These are phyloP conservation scores for Machimus atricapillus DNA, from an alignment of 2,888 invertebrate genomes.

Conservation along the genomic window DNA sequence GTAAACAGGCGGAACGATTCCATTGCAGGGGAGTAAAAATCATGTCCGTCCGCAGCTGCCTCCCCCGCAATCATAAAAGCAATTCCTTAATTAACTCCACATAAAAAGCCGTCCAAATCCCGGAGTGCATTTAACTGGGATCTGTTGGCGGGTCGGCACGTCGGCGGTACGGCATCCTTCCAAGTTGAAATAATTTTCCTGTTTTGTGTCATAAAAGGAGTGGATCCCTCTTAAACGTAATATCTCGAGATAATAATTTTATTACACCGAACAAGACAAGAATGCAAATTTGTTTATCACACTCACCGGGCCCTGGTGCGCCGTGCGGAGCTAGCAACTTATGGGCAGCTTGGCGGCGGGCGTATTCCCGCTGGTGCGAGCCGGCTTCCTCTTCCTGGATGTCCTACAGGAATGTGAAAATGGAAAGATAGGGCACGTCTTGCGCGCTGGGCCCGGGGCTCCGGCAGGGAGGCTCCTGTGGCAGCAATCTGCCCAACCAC, in stretches of 20 bases:
- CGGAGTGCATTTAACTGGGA: slow-evolving; percentile 40
- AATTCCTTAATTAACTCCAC: slow-evolving; percentile 40
- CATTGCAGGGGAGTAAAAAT: background rate
- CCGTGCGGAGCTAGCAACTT: background rate
- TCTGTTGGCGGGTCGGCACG: background rate
- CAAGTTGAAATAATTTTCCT: slow-evolving; percentile 44
- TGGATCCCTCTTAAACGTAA: slow-evolving; percentile 44
- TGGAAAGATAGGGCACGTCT: slow-evolving; percentile 33
- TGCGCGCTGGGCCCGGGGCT: background rate
- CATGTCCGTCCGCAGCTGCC: background rate
- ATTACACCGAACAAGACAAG: slow-evolving; percentile 45
- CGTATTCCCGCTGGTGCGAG: slow-evolving; percentile 22
- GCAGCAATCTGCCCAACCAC: background rate
- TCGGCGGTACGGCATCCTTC: background rate
- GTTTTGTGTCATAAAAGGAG: slow-evolving; percentile 42
- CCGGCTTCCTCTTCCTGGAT: background rate
- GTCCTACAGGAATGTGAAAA: slow-evolving; percentile 4
- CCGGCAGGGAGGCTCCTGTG: background rate
- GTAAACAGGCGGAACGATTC: background rate
- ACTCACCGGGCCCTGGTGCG: slow-evolving; percentile 33
- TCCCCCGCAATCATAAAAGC: slow-evolving; percentile 18
- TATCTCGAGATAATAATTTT: slow-evolving; percentile 47
- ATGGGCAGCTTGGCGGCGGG: background rate
- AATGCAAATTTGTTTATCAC: slow-evolving; percentile 47
- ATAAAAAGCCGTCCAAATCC: slow-evolving; percentile 37